phyloP scores from a whole-genome alignment of 2,113 vertebrate species.

The Notarius quadriscutis region DNA sequence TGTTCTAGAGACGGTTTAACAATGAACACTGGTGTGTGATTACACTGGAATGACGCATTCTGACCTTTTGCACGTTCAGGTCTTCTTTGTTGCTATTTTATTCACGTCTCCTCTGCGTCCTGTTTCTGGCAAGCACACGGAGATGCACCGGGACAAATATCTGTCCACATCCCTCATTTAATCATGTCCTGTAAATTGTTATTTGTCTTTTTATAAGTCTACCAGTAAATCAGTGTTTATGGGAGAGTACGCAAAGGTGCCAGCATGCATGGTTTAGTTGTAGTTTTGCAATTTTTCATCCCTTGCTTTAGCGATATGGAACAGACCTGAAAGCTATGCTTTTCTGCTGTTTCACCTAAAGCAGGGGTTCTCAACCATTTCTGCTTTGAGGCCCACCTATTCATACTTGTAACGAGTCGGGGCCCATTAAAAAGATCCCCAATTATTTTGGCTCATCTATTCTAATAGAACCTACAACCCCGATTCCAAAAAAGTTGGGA shows the following conservation, averaged over 20 bases:
- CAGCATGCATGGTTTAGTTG: background rate
- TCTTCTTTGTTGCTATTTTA: background rate
- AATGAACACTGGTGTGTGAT: background rate
- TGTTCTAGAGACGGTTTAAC: background rate
- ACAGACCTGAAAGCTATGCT: background rate
- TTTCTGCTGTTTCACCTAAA: background rate
- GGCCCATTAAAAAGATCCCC: no score
- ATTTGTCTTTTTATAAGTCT: background rate
- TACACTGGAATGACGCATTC: background rate
- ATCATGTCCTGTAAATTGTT: background rate
- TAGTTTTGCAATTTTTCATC: background rate
- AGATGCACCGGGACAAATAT: background rate
- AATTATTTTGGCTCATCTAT: no score
- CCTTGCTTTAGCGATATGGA: background rate
- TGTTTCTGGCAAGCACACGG: background rate
- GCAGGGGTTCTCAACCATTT: no score
- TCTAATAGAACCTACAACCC: no score
- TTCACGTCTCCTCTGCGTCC: background rate
- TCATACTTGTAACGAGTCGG: no score
- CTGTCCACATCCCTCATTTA: background rate
- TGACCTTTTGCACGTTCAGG: constrained; percentile 5
- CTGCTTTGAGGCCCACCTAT: no score
- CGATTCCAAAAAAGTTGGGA: no score
- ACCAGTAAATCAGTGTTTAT: background rate
- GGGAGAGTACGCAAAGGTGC: background rate